phyloP scores from a whole-genome alignment of 2,888 invertebrate species.

The Megamerina dolium region DNA sequence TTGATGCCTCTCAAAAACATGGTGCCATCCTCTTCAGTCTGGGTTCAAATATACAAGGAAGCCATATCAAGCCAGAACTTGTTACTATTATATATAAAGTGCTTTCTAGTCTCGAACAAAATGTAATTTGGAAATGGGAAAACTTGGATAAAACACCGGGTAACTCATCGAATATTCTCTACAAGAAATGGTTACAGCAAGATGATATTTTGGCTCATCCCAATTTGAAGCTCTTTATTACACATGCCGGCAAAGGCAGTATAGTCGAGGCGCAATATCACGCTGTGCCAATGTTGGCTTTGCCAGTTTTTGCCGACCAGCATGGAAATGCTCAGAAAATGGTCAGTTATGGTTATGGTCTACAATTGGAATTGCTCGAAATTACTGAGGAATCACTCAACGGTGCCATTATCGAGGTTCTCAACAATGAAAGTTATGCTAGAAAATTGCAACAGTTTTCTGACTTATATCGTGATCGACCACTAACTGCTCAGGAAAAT shows the following conservation, averaged over 20 bases:
- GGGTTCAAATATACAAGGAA: conserved; percentile 47
- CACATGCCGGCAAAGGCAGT: conserved; percentile 62
- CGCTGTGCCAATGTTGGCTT: conserved; percentile 52
- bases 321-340: conserved; percentile 34
- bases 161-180: conserved; percentile 48
- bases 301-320: conserved; percentile 45
- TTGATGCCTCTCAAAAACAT: conserved; percentile 43
- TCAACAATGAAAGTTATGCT: conserved; percentile 25
- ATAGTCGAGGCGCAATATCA: conserved; percentile 58
- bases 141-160: conserved; percentile 49
- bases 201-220: conserved; percentile 59
- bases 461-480: conserved; percentile 51
- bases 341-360: conserved; percentile 32
- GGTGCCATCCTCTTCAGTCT: conserved; percentile 50
- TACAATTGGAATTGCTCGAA: conserved; percentile 20
- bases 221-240: conserved; percentile 57
- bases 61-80: conserved; percentile 50
- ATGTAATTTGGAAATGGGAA: conserved; percentile 67
- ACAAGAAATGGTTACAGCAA: conserved; percentile 63
- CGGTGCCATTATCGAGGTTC: too few species aligned
- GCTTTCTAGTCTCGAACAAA: conserved; percentile 57
- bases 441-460: conserved; percentile 45
- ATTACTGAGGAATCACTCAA: conserved; percentile 19
- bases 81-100: conserved; percentile 53
- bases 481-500: conserved; percentile 51